These are phyloP conservation scores for Pollicipes pollicipes DNA, from an alignment of 1,140 invertebrate genomes.

Conservation along the genomic window DNA sequence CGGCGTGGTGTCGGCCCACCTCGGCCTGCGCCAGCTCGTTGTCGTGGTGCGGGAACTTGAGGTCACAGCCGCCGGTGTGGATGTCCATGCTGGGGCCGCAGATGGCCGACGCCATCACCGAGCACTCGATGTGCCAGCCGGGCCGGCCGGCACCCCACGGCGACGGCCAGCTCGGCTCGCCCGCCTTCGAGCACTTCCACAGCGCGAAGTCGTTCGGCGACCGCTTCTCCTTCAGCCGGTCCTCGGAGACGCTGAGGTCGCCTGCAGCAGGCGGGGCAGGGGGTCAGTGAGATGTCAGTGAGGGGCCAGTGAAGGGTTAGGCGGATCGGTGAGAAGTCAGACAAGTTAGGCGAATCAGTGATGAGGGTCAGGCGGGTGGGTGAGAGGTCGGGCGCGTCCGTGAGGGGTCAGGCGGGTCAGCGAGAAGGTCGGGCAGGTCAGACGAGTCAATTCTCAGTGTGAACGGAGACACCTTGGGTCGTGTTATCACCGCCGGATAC, in stretches of 20 bases:
- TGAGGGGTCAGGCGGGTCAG: too few relatives aligned
- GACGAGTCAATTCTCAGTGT: too few relatives aligned
- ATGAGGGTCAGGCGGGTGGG: too few relatives aligned
- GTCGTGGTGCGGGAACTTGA: constrained; percentile 99
- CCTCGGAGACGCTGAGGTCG: constrained; percentile 40
- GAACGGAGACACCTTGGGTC: too few relatives aligned
- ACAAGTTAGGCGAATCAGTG: too few relatives aligned
- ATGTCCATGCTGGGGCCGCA: constrained; percentile 82
- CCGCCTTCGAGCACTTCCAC: constrained; percentile 93
- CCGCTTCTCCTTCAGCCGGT: constrained; percentile 53
- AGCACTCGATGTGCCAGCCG: constrained; percentile 99
- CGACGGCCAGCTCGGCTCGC: constrained; percentile 92
- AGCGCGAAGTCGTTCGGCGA: constrained; percentile 89
- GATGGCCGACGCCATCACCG: constrained; percentile 88
- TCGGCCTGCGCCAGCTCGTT: constrained; percentile 97
- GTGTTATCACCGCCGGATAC: too few relatives aligned
- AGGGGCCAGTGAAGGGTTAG: too few relatives aligned
- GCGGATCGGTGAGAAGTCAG: too few relatives aligned
- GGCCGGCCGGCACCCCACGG: constrained; percentile 83
- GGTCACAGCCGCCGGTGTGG: constrained; percentile 91
- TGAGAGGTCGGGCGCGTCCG: too few relatives aligned
- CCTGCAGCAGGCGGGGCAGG: constrained; percentile 7
- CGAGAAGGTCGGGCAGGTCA: too few relatives aligned
- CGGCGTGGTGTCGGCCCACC: too few relatives aligned
- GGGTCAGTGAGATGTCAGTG: background rate